These are phyloP conservation scores for Poliocrania exsul DNA, from an alignment of 2,797 vertebrate species.

Conservation along the genomic window DNA sequence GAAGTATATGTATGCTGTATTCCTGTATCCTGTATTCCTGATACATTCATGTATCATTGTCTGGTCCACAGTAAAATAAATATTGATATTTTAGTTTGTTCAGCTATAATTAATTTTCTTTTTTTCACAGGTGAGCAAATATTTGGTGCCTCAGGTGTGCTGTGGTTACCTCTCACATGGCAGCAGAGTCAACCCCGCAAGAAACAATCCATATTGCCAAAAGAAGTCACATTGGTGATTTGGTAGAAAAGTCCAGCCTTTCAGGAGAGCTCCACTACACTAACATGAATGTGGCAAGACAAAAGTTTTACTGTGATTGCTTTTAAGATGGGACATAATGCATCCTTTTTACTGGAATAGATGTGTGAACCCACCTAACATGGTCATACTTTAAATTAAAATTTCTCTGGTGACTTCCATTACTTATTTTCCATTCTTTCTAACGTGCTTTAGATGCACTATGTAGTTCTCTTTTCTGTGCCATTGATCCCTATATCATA, in stretches of 20 bases:
- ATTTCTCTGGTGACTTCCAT: neutral
- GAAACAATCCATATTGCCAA: neutral
- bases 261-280: neutral
- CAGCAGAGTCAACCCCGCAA: neutral
- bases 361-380: neutral
- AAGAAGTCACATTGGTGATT: neutral
- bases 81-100: neutral
- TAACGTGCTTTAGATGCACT: neutral
- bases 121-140: neutral
- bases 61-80: neutral
- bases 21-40: neutral
- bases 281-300: neutral
- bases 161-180: neutral
- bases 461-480: neutral
- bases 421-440: neutral
- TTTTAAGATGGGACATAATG: neutral
- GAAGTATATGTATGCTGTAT: neutral
- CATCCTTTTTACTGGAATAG: neutral
- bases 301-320: neutral
- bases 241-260: neutral
- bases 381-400: neutral
- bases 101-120: neutral
- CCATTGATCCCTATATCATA: neutral
- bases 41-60: neutral
- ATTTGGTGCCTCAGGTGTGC: neutral